A percentile compares a stretch with the other conserved stretches of the same genome.
Evolutionary conservation across 2,113 vertebrate species (phyloP).

Genomic region (Microcebus griseorufus): DNA sequence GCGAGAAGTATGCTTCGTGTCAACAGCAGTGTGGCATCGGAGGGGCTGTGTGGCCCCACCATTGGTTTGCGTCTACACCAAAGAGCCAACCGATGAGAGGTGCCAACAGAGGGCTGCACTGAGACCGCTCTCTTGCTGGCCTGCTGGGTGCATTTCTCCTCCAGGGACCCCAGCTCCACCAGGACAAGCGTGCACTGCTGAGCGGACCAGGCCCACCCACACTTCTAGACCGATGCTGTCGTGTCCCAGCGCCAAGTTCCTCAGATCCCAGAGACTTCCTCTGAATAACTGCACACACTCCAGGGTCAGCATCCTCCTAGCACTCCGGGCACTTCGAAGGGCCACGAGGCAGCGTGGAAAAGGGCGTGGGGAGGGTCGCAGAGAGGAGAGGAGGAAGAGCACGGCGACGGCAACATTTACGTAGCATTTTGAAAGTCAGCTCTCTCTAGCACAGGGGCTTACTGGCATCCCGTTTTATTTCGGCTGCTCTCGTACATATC

Average conservation of each 20-base stretch:
- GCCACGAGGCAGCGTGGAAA: not conserved
- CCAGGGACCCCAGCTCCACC: not conserved
- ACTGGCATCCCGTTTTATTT: not conserved
- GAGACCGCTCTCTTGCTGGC: not conserved
- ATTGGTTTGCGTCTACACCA: not conserved
- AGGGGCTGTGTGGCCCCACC: not conserved
- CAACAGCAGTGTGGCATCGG: not conserved
- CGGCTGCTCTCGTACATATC: not conserved
- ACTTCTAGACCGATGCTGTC: not conserved
- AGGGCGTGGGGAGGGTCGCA: not conserved
- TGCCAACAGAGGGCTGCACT: not conserved
- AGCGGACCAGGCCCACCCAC: not conserved
- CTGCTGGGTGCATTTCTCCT: not conserved
- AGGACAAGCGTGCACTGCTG: accelerated
- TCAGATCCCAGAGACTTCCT: not conserved
- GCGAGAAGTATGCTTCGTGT: not conserved
- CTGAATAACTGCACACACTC: not conserved
- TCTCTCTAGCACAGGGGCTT: not conserved
- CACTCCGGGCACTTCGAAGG: not conserved
- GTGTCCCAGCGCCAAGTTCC: not conserved
- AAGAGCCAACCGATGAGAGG: not conserved
- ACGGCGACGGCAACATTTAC: not conserved
- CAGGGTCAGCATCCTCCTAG: not conserved
- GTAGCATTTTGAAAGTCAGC: not conserved
- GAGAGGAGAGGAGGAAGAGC: not conserved